Conservation (phyloP, 1,140 invertebrate genomes). For the Sarcophaga peregrina region DNA sequence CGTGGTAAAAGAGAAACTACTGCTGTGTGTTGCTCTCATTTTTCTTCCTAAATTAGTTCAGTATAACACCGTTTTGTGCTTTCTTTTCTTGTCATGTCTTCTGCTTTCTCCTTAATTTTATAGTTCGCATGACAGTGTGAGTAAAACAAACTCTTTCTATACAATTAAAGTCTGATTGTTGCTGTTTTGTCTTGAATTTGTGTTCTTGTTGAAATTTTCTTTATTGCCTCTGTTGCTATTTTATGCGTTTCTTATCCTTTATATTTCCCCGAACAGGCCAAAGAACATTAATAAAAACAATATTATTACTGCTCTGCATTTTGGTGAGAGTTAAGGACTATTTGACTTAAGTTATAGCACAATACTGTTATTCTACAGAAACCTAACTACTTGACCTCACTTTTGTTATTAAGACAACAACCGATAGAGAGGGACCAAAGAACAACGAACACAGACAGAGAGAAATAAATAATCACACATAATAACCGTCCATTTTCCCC, state of each 20-base stretch:
- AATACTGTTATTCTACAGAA: neutral
- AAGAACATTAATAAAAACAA: constrained; percentile 2
- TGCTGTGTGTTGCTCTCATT: neutral
- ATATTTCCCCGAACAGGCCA: neutral
- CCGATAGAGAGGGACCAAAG: neutral
- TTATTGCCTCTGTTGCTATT: neutral
- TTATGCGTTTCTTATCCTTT: neutral
- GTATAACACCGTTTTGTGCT: neutral
- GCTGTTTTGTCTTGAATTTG: constrained; percentile 25
- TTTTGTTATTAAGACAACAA: neutral
- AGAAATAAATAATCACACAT: constrained; percentile 10
- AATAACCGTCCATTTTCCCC: constrained; percentile 11
- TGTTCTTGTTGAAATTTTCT: neutral
- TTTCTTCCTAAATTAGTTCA: constrained; percentile 1
- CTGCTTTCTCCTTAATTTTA: neutral
- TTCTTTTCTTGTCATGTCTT: neutral
- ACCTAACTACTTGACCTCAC: constrained; percentile 23
- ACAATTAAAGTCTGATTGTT: constrained; percentile 30
- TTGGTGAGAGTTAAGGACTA: neutral
- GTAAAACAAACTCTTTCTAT: constrained; percentile 22
- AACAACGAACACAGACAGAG: neutral
- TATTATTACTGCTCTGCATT: neutral
- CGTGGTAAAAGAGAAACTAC: neutral
- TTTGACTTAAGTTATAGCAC: constrained; percentile 5
- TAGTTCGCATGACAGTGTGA: neutral